Conservation (phyloP, 2,797 vertebrate species). For the Oophaga sylvatica region DNA sequence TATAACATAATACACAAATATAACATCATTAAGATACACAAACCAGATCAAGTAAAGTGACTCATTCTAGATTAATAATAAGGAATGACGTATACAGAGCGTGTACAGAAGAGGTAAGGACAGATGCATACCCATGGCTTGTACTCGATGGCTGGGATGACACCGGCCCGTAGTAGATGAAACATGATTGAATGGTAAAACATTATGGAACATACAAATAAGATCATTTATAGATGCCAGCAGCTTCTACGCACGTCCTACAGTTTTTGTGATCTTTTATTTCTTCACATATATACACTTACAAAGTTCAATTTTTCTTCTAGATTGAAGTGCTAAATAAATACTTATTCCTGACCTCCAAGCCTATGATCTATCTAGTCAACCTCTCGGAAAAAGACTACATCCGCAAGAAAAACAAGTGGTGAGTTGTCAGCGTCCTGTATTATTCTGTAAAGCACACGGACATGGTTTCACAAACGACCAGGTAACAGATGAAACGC, state of each 20-base stretch:
- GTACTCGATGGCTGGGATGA: too few species aligned
- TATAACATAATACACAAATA: too few species aligned
- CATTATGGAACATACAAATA: too few species aligned
- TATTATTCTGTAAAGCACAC: slow-evolving; percentile 14
- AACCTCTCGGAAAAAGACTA: slow-evolving; percentile 99
- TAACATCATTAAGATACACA: too few species aligned
- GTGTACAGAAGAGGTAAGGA: too few species aligned
- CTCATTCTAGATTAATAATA: too few species aligned
- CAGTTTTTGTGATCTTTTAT: not conserved
- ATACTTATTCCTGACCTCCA: slow-evolving; percentile 96
- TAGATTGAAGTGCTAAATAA: slow-evolving; percentile 99
- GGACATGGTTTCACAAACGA: not conserved
- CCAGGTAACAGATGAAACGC: slow-evolving; percentile 18
- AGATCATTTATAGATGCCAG: not conserved
- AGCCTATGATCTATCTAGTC: slow-evolving; percentile 98
- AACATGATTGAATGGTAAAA: too few species aligned
- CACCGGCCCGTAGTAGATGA: too few species aligned
- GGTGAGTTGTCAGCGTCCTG: slow-evolving; percentile 77
- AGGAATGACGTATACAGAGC: too few species aligned
- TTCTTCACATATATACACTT: not conserved
- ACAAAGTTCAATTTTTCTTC: slow-evolving; percentile 40
- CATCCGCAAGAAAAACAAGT: slow-evolving; percentile 99
- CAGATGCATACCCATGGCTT: too few species aligned
- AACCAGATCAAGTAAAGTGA: too few species aligned
- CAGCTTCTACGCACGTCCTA: not conserved